Evolutionary conservation across 2,797 vertebrate genomes (phyloP).

Genomic region (Spheniscus humboldti): DNA sequence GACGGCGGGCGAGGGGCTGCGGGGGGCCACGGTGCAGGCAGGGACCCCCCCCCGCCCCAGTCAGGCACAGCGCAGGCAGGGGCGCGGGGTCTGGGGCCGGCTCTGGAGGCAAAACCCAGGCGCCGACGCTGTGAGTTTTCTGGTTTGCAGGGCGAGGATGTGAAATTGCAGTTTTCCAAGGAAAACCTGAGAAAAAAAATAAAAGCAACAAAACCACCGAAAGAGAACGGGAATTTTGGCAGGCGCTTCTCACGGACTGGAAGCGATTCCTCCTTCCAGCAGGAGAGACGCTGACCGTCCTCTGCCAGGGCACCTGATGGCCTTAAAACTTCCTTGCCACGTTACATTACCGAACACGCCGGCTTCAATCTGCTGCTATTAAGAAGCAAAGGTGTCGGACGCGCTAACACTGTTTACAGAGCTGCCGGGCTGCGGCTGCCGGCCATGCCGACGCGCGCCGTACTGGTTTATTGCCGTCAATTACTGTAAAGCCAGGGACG

Average conservation of each 20-base stretch:
- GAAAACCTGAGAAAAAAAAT: not conserved
- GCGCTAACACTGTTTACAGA: rapidly evolving
- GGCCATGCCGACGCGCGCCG: rapidly evolving
- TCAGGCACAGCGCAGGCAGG: not conserved
- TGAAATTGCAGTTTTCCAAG: not conserved
- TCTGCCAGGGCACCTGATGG: not conserved
- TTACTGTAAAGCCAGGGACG: not conserved
- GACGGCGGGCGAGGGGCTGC: not conserved
- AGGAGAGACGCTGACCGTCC: rapidly evolving
- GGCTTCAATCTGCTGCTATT: rapidly evolving
- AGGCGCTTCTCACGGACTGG: rapidly evolving
- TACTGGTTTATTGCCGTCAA: rapidly evolving
- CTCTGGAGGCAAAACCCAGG: not conserved
- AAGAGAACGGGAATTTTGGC: not conserved
- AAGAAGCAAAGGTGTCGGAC: rapidly evolving
- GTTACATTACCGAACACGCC: rapidly evolving
- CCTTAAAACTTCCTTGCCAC: not conserved
- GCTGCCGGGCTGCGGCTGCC: not conserved
- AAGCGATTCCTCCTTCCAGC: rapidly evolving
- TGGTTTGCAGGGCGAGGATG: rapidly evolving
- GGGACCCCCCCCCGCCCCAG: not conserved
- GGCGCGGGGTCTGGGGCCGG: not conserved
- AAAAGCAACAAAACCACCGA: not conserved
- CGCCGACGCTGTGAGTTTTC: rapidly evolving
- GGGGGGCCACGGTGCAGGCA: not conserved